Evolutionary conservation across 2,888 invertebrate species (phyloP), one percentile per base, ranked within the genome.

Genomic region (Drosophila silvestris): DNA sequence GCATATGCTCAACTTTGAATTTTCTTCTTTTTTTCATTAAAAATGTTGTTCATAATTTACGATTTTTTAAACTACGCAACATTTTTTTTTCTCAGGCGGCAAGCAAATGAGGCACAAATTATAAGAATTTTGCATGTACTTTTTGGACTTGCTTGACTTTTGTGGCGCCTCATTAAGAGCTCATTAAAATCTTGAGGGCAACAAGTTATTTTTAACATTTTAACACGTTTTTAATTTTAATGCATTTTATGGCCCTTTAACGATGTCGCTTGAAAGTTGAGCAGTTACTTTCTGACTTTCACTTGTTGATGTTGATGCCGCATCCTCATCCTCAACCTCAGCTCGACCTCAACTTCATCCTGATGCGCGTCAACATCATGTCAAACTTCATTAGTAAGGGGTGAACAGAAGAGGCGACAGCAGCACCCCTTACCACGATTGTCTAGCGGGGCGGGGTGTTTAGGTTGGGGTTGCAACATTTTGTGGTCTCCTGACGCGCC

Each of bases 191-290:
- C 50, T 56, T 58, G 62, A 72, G 71, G 63, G 63, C 70, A 78
- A 77, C 77, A 77, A 79, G 65, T 75, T 70, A 68, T 72, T 66
- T 72, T 70, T 61, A 77, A 70, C 85, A 91, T 91, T 89, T 91
- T 82, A 85, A 91, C 92, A 92, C 92, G 92, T 91, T 92, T 89
- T 90, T 92, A 86, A 91, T 92, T 90, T 91, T 85, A 83, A 85
- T 91, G 86, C 84, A 86, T 83, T 91, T 92, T 87, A 92, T 90
- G 89, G 82, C 64, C 70, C 76, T 81, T 88, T 81, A 77, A 85
- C 79, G 81, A 75, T 65, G 73, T 71, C 52, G 63, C 60, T 41
- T 33, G 37, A 47, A 51, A 59, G 59, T 69, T 67, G 63, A 67
- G 64, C 74, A 73, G 70, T 79, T 68, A 59, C 32, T 37, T 62